Conservation (phyloP, 1,140 invertebrate genomes). For the Protaetia brevitarsis region DNA sequence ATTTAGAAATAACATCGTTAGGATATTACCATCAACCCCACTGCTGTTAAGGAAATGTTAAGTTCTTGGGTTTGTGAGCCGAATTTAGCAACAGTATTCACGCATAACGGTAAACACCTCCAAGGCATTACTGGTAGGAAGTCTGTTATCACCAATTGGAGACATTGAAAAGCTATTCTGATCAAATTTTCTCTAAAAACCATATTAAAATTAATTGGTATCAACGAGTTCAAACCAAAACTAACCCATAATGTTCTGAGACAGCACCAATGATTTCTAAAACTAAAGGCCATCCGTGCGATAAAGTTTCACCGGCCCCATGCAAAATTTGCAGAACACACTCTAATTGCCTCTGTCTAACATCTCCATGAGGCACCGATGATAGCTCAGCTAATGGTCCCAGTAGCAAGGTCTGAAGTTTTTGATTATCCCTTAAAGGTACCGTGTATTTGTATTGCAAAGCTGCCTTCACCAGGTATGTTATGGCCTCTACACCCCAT, state of each 20-base stretch:
- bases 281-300: conserved; percentile 92
- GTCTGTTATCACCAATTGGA: conserved; percentile 96
- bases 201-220: neutral
- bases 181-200: conserved; percentile 80
- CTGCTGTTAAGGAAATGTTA: conserved; percentile 97
- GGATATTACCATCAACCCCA: conserved; percentile 82
- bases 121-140: conserved; percentile 86
- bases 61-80: conserved; percentile 94
- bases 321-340: conserved; percentile 92
- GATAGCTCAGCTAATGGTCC: conserved; percentile 88
- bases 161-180: conserved; percentile 91
- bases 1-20: neutral
- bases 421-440: conserved; percentile 82
- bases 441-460: conserved; percentile 82
- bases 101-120: conserved; percentile 82
- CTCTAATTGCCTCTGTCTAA: conserved; percentile 91
- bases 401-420: conserved; percentile 80
- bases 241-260: conserved; percentile 84
- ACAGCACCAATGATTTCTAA: conserved; percentile 93
- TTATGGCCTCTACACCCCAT: conserved; percentile 97
- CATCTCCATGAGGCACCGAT: conserved; percentile 84
- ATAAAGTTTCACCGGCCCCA: conserved; percentile 84
- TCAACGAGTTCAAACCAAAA: neutral
- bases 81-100: conserved; percentile 94
- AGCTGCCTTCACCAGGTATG: conserved; percentile 90